Base-by-base conservation (phyloP, 2,888 invertebrate genomes). In the Tortrix viridana region DNA sequence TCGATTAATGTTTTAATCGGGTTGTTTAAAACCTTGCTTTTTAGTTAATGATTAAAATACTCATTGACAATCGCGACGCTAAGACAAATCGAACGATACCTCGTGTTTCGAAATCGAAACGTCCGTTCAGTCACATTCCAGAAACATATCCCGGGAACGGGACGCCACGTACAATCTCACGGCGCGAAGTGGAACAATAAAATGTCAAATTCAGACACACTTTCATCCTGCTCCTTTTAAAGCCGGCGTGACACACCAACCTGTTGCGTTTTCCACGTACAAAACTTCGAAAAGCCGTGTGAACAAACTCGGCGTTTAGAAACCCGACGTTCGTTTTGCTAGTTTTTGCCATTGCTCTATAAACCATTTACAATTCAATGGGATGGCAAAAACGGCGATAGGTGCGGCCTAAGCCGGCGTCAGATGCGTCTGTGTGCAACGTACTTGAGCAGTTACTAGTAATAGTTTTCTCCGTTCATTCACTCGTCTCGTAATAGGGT, bases 351-450 rank as follows among this genome's bases (percentile, higher is more conserved):
- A 46, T 38, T 66, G 48, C 60, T 50, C 19, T 50, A 50, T 50
- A 50, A 20, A 41, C 67, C 68, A 76, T 77, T 72, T 75, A 77
- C 77, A 77, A 77, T 77, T 77, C 77, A 75, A 77, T 77, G 68
- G 74, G 18, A n/a, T 12, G 18, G 69, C 65, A 77, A 77, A 75
- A 76, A 76, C 68, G 66, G 70, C 72, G 70, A 72, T 70, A 66
- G 65, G 57, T 67, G 59, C 73, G 49, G 32, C 50, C 20, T 1
- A 18, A 9, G 12, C 46, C 20, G 19, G 12, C 1, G 20, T 18
- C 23, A 44, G 14, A 18, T 37, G n/a, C 38, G 20, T 44, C 20
- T 47, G 32, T 47, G 56, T 46, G 44, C 16, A 44, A 18, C 44
- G 43, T 43, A 55, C 60, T 22, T 0, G 23, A 23, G 6, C 7